phyloP scores from a whole-genome alignment of 2,113 vertebrate genomes.

The Cyprinodon variegatus region DNA sequence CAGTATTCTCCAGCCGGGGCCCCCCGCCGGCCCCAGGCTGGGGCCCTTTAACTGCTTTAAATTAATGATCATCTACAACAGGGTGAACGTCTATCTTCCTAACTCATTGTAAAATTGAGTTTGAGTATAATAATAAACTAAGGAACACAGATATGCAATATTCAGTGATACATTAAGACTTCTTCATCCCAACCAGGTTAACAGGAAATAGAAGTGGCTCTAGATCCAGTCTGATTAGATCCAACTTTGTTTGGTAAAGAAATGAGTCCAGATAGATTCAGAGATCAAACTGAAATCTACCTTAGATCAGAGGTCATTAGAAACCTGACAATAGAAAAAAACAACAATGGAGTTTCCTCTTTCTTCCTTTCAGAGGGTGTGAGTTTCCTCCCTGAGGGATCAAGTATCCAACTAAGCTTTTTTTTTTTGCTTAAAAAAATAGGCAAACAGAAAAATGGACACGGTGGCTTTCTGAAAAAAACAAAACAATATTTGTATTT shows the following conservation, averaged over 20 bases:
- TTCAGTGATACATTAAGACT: not conserved
- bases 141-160: not conserved
- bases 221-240: too few species aligned
- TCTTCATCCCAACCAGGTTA: not conserved
- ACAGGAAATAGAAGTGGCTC: not conserved
- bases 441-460: not conserved
- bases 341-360: not conserved
- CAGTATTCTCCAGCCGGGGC: not conserved
- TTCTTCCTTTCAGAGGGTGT: not conserved
- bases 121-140: not conserved
- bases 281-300: not conserved
- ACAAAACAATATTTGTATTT: not conserved
- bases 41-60: not conserved
- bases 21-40: not conserved
- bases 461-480: not conserved
- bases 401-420: conserved; percentile 13
- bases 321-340: not conserved
- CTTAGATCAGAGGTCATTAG: not conserved
- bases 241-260: too few species aligned
- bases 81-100: not conserved
- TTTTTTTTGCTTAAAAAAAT: not conserved
- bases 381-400: conserved; percentile 12
- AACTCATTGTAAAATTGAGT: not conserved
- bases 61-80: not conserved
- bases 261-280: not conserved